A percentile compares a stretch with the other conserved stretches of the same genome.
Evolutionary conservation across 2,797 vertebrate species (phyloP).

Genomic region (Tarsius wallacei): DNA sequence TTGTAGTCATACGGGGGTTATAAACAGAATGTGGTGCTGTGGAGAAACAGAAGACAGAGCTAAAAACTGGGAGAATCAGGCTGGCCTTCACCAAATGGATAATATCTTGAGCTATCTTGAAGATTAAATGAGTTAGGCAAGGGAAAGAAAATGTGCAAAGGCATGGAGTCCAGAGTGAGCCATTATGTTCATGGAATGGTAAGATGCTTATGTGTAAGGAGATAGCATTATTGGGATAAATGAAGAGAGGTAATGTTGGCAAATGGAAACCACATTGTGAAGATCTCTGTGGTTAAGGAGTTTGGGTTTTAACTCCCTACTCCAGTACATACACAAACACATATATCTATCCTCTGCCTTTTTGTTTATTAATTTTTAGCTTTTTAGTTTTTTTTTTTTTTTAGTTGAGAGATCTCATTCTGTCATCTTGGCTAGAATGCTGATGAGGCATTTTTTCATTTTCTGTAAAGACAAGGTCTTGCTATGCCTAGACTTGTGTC

Average conservation of each 20-base stretch:
- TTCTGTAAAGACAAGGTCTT: too few relatives aligned
- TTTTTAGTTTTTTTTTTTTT: too few relatives aligned
- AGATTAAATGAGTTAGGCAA: conserved; percentile 8
- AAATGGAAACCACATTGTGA: neutral
- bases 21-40: neutral
- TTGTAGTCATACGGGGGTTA: neutral
- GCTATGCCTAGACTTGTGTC: too few relatives aligned
- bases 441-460: too few relatives aligned
- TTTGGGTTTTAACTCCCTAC: neutral
- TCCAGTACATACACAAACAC: neutral
- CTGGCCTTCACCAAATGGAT: neutral
- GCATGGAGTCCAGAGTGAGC: neutral
- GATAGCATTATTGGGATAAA: neutral
- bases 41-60: neutral
- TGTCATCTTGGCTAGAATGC: too few relatives aligned
- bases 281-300: conserved; percentile 6
- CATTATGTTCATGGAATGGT: neutral
- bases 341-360: neutral
- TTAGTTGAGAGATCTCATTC: too few relatives aligned
- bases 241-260: neutral
- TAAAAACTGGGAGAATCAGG: neutral
- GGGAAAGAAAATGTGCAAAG: neutral
- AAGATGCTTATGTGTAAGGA: neutral
- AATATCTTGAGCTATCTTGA: neutral
- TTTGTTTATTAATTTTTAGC: neutral